Base-by-base conservation (phyloP, 2,888 invertebrate species). In the Serripes groenlandicus region DNA sequence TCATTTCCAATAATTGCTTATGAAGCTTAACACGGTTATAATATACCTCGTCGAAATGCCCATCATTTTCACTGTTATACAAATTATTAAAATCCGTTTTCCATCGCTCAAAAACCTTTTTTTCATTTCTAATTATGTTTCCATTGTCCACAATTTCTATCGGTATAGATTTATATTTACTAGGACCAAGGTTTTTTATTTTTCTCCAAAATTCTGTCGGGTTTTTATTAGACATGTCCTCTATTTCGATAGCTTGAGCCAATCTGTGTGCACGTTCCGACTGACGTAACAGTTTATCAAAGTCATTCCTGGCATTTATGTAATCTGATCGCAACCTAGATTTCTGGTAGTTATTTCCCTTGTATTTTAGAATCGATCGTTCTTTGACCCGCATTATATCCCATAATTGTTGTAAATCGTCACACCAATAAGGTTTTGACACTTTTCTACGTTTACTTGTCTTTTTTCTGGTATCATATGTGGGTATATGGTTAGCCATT, bases 161-260 rank as follows among this genome's bases (percentile, higher is more conserved):
- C 7, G 78, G 82, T 23, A 82, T 82, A 34, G 58, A 18, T 28
- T 58, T 23, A 35, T 30, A 37, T 37, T 82, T 52, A 30, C 52
- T 62, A 3, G 78, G 85, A 0, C 81, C 81, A 56, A 85, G 52
- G 21, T 23, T 76, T 26, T 81, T 74, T 37, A 78, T 78, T 52
- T 85, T 78, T 9, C 76, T 42, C 78, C 81, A 81, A 32, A 85
- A 81, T 42, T 75, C 81, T n/a, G 56, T 73, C 2, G 85, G 81
- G 56, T 78, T 74, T 15, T 69, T 73, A 28, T 78, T 37, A 15
- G 62, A 64, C n/a, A 85, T 49, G 5, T 28, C 35, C 52, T 81
- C 81, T 23, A 85, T 81, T 21, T 75, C 74, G 23, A 49, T 26
- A 1, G 64, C 74, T 3, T 66, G 7, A 4, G 68, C 23, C 21